These are phyloP conservation scores for Vulpes ferrilata DNA, from an alignment of 2,113 vertebrate genomes.

Conservation along the genomic window DNA sequence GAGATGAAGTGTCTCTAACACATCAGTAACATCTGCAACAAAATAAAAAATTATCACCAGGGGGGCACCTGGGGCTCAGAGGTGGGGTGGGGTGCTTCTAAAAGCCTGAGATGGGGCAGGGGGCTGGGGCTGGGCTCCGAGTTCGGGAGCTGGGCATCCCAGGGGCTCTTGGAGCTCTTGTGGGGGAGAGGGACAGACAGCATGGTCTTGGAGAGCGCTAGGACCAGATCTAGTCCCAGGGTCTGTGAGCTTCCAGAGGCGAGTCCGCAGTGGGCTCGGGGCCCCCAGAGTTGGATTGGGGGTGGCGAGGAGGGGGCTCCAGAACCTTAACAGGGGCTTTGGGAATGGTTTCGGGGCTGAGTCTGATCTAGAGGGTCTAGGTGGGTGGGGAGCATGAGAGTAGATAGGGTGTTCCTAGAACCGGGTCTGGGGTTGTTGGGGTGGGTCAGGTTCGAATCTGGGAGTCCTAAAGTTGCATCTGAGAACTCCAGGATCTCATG, in stretches of 20 bases:
- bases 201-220: background rate
- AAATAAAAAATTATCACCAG: background rate
- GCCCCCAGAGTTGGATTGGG: background rate
- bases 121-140: background rate
- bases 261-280: too few species aligned
- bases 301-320: background rate
- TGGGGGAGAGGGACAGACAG: background rate
- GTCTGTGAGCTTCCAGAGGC: background rate
- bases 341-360: background rate
- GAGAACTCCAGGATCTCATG: background rate
- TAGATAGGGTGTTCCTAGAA: background rate
- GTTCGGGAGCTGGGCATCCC: background rate
- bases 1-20: background rate
- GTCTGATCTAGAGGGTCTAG: background rate
- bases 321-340: background rate
- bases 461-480: background rate
- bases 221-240: too few species aligned
- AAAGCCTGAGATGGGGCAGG: background rate
- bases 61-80: background rate
- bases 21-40: slow-evolving; percentile 71
- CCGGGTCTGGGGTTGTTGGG: background rate
- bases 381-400: too few species aligned
- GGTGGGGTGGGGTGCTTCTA: background rate
- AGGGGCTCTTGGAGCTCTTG: background rate
- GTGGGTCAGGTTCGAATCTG: background rate